Percentiles rank a stretch among this genome's conserved stretches.
phyloP scores from a whole-genome alignment of 2,113 vertebrate genomes.

The Danio rerio region DNA sequence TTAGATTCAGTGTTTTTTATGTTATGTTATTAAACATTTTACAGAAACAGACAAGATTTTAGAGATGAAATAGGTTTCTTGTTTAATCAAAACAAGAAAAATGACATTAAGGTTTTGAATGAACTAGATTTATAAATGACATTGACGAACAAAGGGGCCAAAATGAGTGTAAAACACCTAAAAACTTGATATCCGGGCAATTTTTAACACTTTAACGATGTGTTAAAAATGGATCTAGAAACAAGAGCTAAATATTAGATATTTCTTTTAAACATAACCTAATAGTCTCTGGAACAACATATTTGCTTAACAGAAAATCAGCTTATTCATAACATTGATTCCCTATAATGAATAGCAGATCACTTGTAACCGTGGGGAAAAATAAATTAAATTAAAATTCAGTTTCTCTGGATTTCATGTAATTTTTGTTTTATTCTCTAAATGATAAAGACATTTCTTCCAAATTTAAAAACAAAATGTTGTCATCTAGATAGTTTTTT shows the following conservation, averaged over 20 bases:
- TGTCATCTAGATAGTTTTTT: no score
- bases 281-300: background rate
- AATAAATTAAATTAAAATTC: no score
- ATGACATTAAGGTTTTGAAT: background rate
- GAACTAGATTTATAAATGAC: background rate
- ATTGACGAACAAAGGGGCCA: no score
- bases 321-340: background rate
- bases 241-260: background rate
- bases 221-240: background rate
- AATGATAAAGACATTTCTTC: no score
- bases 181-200: background rate
- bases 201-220: background rate
- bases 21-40: background rate
- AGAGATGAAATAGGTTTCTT: background rate
- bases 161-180: background rate
- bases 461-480: no score
- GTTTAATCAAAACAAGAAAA: background rate
- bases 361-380: no score
- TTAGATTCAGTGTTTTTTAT: no score
- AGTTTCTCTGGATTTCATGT: no score
- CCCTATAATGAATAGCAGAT: no score
- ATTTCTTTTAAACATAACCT: background rate
- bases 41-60: background rate
- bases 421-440: no score
- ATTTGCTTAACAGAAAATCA: background rate